Conservation (phyloP, 2,888 invertebrate species). For the Pachydiplax longipennis region DNA sequence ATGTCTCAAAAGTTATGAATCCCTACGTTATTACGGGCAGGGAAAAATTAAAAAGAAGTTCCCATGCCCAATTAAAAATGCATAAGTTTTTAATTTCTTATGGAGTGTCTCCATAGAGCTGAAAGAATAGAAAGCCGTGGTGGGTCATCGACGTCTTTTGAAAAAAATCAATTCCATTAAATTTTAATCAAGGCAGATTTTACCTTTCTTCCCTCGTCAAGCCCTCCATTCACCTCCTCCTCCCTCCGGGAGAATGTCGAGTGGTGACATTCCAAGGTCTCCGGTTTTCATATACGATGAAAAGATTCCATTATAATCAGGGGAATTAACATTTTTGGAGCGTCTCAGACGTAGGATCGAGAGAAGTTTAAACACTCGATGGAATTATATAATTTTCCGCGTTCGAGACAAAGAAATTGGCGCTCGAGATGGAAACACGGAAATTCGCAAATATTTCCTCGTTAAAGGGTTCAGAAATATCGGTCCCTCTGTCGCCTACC, state of each 20-base stretch:
- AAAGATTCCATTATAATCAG: slow-evolving; percentile 38
- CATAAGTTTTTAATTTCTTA: neutral
- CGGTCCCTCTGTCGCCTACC: neutral
- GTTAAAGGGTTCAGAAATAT: neutral
- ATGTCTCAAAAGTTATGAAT: too few relatives aligned
- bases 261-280: slow-evolving; percentile 5
- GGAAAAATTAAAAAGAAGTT: neutral
- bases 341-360: neutral
- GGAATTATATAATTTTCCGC: slow-evolving; percentile 8
- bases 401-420: neutral
- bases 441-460: neutral
- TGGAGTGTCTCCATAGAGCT: neutral
- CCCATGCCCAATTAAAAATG: neutral
- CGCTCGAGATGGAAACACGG: neutral
- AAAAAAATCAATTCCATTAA: slow-evolving; percentile 30
- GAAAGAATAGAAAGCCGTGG: neutral
- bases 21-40: too few relatives aligned
- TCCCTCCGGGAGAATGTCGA: neutral
- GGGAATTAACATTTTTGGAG: slow-evolving; percentile 11
- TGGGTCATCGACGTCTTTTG: neutral
- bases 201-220: neutral
- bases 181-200: slow-evolving; percentile 15
- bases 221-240: neutral
- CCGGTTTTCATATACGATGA: slow-evolving; percentile 11
- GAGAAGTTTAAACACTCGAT: slow-evolving; percentile 27